A percentile compares a stretch with the other conserved stretches of the same genome.
Conservation (phyloP, 2,113 vertebrate genomes). For the Protobothrops flavoviridis region DNA sequence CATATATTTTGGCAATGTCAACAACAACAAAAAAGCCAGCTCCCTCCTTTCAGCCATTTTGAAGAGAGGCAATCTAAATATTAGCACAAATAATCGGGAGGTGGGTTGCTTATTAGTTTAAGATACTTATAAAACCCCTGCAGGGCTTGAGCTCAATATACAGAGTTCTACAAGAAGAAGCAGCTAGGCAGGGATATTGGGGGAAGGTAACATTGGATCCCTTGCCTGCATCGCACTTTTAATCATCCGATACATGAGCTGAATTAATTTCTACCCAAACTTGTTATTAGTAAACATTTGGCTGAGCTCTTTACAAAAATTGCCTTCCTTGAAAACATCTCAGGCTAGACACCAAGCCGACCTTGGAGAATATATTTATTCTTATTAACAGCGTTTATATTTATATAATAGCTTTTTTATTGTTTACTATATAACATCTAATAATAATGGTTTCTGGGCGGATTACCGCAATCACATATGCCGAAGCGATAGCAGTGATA, state of each 20-base stretch:
- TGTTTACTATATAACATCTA: neutral
- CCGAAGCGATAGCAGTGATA: neutral
- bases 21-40: neutral
- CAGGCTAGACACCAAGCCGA: neutral
- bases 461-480: neutral
- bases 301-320: neutral
- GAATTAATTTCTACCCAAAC: neutral
- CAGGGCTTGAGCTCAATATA: neutral
- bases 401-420: neutral
- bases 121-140: neutral
- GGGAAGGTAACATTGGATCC: neutral
- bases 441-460: neutral
- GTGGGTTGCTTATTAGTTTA: neutral
- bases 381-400: neutral
- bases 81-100: neutral
- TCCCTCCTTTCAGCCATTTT: neutral
- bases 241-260: no score
- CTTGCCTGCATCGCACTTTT: neutral
- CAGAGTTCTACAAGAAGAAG: neutral
- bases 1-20: neutral
- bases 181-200: neutral
- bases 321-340: neutral
- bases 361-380: neutral
- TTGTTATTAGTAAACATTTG: neutral
- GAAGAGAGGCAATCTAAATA: neutral